phyloP scores from a whole-genome alignment of 2,797 vertebrate genomes.

The Cheirogaleus major region DNA sequence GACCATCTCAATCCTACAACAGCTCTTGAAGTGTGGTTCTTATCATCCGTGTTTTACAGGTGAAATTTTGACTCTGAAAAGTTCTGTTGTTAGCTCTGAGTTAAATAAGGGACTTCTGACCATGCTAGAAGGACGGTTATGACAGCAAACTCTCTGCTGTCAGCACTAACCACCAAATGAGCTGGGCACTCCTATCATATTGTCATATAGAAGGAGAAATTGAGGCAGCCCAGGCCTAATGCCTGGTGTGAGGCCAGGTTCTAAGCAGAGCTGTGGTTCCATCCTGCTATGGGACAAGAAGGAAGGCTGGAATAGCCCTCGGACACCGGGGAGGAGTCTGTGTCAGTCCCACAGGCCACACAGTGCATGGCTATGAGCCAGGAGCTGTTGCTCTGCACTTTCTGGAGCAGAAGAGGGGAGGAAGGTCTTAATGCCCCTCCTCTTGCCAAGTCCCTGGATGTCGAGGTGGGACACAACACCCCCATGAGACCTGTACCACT shows the following conservation, averaged over 20 bases:
- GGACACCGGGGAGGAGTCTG: background rate
- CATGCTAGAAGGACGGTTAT: background rate
- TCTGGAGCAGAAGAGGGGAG: background rate
- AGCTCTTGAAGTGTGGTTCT: too few relatives aligned
- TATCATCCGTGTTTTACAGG: background rate
- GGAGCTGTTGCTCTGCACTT: background rate
- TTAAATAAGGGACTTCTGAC: background rate
- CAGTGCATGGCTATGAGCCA: background rate
- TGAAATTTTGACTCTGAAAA: background rate
- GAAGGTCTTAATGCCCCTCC: background rate
- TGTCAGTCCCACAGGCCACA: background rate
- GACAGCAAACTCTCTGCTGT: background rate
- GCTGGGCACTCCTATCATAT: fast-evolving
- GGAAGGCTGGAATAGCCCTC: background rate
- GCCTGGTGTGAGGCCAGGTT: too few relatives aligned
- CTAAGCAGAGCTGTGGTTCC: background rate
- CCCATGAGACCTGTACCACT: background rate
- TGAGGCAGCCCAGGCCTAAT: background rate
- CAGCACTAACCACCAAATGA: too few relatives aligned
- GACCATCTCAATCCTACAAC: background rate
- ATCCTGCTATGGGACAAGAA: background rate
- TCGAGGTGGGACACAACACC: background rate
- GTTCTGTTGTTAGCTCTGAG: background rate
- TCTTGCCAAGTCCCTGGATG: background rate
- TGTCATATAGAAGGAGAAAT: background rate